Percentiles rank a stretch among this genome's conserved stretches.
Conservation (phyloP, 35 echinoderm and acorn worm species). For the Apostichopus parvimensis region DNA sequence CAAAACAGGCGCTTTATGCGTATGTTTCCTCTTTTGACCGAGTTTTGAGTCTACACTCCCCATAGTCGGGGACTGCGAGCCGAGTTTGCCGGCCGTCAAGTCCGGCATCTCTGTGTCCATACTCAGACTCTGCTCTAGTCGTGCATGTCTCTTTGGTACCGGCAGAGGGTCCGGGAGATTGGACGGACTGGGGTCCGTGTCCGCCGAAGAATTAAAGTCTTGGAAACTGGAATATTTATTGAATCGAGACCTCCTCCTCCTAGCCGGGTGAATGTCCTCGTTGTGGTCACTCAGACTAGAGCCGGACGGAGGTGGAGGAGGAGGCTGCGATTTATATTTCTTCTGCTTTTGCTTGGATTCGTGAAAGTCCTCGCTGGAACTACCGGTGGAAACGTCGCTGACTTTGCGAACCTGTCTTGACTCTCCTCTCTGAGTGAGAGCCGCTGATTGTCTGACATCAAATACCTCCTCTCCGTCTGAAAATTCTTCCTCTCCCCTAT, state of each 20-base stretch:
- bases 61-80: conserved; percentile 27
- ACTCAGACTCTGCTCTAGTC: conserved; percentile 52
- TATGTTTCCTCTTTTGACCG: conserved; percentile 80
- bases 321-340: conserved; percentile 22
- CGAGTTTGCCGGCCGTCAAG: conserved; percentile 36
- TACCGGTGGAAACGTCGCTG: conserved; percentile 84
- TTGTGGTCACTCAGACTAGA: conserved; percentile 44
- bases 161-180: not conserved
- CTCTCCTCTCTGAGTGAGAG: conserved; percentile 41
- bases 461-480: conserved; percentile 86
- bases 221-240: conserved; percentile 73
- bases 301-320: conserved; percentile 24
- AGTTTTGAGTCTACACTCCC: conserved; percentile 75
- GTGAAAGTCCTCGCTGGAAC: conserved; percentile 85
- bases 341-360: conserved; percentile 78
- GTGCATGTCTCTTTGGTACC: conserved; percentile 35
- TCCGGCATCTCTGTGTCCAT: conserved; percentile 48
- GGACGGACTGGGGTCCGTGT: conserved; percentile 45
- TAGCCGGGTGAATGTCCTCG: conserved; percentile 37
- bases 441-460: conserved; percentile 30
- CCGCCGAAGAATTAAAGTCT: conserved; percentile 61
- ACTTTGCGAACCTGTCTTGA: conserved; percentile 63
- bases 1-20: conserved; percentile 41
- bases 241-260: conserved; percentile 52
- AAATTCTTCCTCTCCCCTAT: conserved; percentile 67